Evolutionary conservation across 2,888 invertebrate species (phyloP), one percentile per base, ranked within the genome.

Genomic region (Agrotis segetum): DNA sequence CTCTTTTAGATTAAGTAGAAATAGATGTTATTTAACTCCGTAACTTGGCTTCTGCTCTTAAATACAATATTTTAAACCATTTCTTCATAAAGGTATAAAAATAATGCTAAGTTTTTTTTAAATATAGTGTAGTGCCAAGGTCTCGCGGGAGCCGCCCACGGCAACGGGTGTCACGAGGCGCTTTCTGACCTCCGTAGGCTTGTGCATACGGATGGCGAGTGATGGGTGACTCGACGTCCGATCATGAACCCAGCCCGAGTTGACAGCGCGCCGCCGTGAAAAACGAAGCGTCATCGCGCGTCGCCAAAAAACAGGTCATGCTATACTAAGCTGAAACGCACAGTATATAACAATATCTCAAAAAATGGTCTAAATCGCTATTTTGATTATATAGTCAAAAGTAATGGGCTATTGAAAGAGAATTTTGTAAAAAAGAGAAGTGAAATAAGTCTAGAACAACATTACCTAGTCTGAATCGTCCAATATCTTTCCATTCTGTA

Each of bases 1-100:
- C 67, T 83, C 69, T 76, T 83, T 72, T 47, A 67, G 65, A 80
- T 83, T 72, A 72, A 62, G 69, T 29, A 68, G 50, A 58, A 53
- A 56, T 69, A 68, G 62, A 66, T 65, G 47, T 67, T 24, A 73
- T 29, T 62, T 47, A 40, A 61, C 5, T 69, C 14, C 52, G 44
- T 9, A 21, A 71, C 44, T 70, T 77, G 71, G 71, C 62, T 52
- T 14, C 21, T 21, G 19, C 29, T 24, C 7, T 11, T 49, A 52
- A 44, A 56, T n/a, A 1, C 16, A 9, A 17, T 56, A 1, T 19
- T 49, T 11, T 52, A 19, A n/a, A 44, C 3, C 29, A 52, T 29
- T 16, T 6, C 9, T 24, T 24, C 24, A 24, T 3, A 24, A 53
- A 3, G 7, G 17, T 53, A 3, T 52, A 24, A 24, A 2, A 6